Conservation (phyloP, 2,113 vertebrate genomes). For the Tenebrosternarchus preto region DNA sequence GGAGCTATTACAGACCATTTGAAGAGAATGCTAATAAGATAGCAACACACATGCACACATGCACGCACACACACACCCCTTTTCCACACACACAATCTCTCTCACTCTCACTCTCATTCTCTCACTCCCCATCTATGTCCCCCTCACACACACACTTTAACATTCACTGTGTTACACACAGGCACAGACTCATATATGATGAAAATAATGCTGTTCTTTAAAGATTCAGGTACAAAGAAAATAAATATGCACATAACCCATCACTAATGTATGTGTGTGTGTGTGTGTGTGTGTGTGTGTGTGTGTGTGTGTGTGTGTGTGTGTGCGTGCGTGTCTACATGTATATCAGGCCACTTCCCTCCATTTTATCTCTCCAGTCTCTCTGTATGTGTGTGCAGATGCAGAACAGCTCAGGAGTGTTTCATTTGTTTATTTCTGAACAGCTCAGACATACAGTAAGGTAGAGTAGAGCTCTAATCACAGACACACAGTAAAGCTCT, state of each 20-base stretch:
- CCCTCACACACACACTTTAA: background rate
- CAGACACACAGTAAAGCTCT: constrained; percentile 50
- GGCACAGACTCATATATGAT: background rate
- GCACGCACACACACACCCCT: constrained; percentile 11
- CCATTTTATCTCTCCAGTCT: background rate
- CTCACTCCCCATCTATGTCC: background rate
- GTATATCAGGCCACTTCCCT: background rate
- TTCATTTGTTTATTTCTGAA: background rate
- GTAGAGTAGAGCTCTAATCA: no score
- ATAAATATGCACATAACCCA: constrained; percentile 8
- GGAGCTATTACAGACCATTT: constrained; percentile 40
- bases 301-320: background rate
- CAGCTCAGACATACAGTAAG: constrained; percentile 49
- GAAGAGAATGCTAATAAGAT: constrained; percentile 42
- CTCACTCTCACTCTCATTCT: background rate
- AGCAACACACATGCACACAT: constrained; percentile 6
- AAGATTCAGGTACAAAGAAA: background rate
- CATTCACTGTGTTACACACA: background rate
- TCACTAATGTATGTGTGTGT: background rate
- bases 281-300: background rate
- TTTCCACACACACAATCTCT: background rate
- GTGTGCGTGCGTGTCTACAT: background rate
- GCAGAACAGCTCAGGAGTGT: background rate
- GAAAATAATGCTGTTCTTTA: background rate
- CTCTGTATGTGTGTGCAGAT: background rate